Base-by-base conservation (phyloP, 2,797 vertebrate genomes). In the Leptatherina wallacei region DNA sequence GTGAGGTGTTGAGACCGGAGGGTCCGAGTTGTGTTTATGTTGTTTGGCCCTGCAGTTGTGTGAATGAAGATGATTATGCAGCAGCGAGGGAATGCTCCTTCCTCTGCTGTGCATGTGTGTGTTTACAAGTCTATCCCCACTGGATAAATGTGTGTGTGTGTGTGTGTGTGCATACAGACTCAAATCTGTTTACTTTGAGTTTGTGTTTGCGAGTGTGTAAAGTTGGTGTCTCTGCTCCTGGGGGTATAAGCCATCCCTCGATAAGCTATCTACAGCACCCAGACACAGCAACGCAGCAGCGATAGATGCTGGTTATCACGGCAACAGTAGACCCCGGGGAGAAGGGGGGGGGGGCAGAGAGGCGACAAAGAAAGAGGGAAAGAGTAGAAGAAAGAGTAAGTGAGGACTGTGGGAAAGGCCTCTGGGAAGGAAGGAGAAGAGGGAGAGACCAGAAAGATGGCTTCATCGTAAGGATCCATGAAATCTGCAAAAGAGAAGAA, bases 221-320 rank as follows among this genome's bases (percentile, higher is more conserved):
- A 64, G 65, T 74, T 51, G 6, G 30, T 71, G 65, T 44, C 12
- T 22, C 36, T 58, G 63, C 73, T 81, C 61, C 65, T 14, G 24
- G 60, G 59, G 81, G 52, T 75, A 69, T 82, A 71, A 79, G 84
- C 67, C 81, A 70, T 70, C 64, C 65, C 29, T 22, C 76, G 86
- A 88, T 85, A 85, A 84, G 77, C 52, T 85, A 88, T 85, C 85
- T 73, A 2, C 79, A 81, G 79, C 77, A 81, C 65, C 72, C 86
- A 88, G 77, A 82, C 84, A 62, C 77, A 71, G 73, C 63, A 81
- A 70, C 61, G 61, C 51, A 68, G 58, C 57, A 0, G 35, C 3
- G n/a, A 59, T 49, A 71, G 59, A 80, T 77, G 67, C 63, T 69
- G 71, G 59, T 79, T 85, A 85, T 79, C 73, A 68, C 51, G 70